Percentiles rank a stretch among this genome's conserved stretches.
Evolutionary conservation across 2,113 vertebrate species (phyloP).

Genomic region (Silurus meridionalis): DNA sequence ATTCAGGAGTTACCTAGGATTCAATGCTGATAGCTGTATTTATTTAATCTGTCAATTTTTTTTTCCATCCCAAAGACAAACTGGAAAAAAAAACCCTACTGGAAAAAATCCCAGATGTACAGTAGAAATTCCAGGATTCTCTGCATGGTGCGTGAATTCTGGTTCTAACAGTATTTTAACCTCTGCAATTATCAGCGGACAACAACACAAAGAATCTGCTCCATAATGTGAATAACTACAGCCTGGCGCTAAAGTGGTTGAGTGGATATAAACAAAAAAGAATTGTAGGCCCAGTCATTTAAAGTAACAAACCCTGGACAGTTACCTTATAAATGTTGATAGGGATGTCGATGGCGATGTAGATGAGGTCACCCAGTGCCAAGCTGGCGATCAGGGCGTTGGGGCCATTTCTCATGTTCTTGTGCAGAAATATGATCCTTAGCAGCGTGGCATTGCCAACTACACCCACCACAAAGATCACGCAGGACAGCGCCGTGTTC

Average conservation of each 20-base stretch:
- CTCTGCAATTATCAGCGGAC: too few relatives aligned
- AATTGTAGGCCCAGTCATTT: neutral
- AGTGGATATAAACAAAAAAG: neutral
- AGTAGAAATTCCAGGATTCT: neutral
- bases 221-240: neutral
- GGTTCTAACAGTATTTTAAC: neutral
- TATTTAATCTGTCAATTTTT: neutral
- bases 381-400: conserved; percentile 87
- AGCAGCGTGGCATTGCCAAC: conserved; percentile 86
- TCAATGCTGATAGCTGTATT: neutral
- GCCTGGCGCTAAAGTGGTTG: neutral
- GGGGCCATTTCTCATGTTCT: conserved; percentile 87
- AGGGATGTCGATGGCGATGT: conserved; percentile 85
- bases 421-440: conserved; percentile 88
- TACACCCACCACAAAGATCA: conserved; percentile 84
- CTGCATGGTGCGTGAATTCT: neutral
- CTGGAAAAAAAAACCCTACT: neutral
- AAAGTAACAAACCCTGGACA: neutral
- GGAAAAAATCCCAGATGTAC: neutral
- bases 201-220: neutral
- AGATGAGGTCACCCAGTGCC: conserved; percentile 86
- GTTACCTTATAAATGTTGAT: conserved; percentile 87
- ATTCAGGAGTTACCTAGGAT: neutral
- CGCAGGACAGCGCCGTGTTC: conserved; percentile 81
- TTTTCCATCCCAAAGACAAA: neutral